Evolutionary conservation across 2,888 invertebrate genomes (phyloP).

Genomic region (Luffia ferchaultella): DNA sequence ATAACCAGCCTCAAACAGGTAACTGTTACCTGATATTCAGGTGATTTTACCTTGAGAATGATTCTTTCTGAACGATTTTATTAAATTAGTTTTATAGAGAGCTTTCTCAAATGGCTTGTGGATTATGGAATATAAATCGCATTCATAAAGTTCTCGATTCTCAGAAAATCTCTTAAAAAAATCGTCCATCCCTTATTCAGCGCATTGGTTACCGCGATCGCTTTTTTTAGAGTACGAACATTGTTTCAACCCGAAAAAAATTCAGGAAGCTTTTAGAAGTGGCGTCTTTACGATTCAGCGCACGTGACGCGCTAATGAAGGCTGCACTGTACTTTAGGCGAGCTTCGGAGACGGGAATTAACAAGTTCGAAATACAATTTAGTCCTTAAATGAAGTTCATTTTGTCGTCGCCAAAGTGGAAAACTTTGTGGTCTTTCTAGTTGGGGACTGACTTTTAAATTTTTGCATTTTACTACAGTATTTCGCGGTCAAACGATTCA

Average conservation of each 20-base stretch:
- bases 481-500: not conserved
- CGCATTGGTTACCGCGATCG: too few species aligned
- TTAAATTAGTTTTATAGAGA: too few species aligned
- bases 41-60: too few species aligned
- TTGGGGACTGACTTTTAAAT: not conserved
- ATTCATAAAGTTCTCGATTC: too few species aligned
- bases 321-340: conserved; percentile 50
- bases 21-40: too few species aligned
- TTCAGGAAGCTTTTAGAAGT: conserved; percentile 38
- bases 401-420: conserved; percentile 54
- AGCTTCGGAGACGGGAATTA: conserved; percentile 51
- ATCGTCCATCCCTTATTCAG: too few species aligned
- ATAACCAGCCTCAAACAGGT: too few species aligned
- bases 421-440: conserved; percentile 29
- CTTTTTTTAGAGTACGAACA: conserved; percentile 13
- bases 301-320: conserved; percentile 62
- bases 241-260: conserved; percentile 23
- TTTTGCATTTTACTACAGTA: not conserved
- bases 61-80: too few species aligned
- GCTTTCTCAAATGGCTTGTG: too few species aligned
- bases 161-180: too few species aligned
- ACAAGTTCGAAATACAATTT: conserved; percentile 61
- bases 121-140: too few species aligned
- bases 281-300: conserved; percentile 39
- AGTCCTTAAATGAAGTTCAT: conserved; percentile 52